Percentiles rank a stretch among this genome's conserved stretches.
Evolutionary conservation across 2,888 invertebrate genomes (phyloP).

Genomic region (Andrena bicolor): DNA sequence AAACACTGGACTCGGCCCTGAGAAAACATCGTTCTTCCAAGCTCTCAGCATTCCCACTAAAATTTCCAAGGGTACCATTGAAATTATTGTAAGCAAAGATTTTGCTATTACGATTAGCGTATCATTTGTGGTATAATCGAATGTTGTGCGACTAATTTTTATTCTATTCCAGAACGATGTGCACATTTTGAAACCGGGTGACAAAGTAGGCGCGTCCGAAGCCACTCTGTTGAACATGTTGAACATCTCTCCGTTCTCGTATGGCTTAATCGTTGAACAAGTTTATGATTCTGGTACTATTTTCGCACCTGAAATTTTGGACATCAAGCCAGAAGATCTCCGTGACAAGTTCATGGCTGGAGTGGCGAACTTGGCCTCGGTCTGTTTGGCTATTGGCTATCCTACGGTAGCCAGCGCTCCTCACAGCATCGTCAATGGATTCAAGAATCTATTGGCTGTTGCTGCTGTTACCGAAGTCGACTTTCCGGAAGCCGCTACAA

Average conservation of each 20-base stretch:
- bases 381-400: conserved; percentile 97
- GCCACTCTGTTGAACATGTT: conserved; percentile 99
- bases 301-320: conserved; percentile 98
- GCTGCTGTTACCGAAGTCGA: conserved; percentile 98
- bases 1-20: conserved; percentile 99
- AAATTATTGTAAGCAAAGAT: conserved; percentile 93
- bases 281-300: conserved; percentile 99
- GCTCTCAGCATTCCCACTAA: conserved; percentile 99
- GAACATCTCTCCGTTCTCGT: conserved; percentile 99
- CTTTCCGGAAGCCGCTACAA: conserved; percentile 96
- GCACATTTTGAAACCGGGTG: conserved; percentile 96
- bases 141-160: conserved; percentile 4
- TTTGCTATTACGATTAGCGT: not conserved
- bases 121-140: conserved; percentile 3
- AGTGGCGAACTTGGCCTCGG: conserved; percentile 96
- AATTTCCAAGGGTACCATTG: conserved; percentile 99
- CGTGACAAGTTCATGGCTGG: conserved; percentile 96
- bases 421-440: conserved; percentile 98
- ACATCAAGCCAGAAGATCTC: conserved; percentile 99
- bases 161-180: conserved; percentile 89
- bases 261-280: conserved; percentile 97
- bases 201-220: conserved; percentile 99
- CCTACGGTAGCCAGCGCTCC: conserved; percentile 98
- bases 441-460: conserved; percentile 98
- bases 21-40: conserved; percentile 99